Percentiles rank a stretch among this genome's conserved stretches.
Evolutionary conservation across 2,888 invertebrate genomes (phyloP).

Genomic region (Eupithecia abbreviata): DNA sequence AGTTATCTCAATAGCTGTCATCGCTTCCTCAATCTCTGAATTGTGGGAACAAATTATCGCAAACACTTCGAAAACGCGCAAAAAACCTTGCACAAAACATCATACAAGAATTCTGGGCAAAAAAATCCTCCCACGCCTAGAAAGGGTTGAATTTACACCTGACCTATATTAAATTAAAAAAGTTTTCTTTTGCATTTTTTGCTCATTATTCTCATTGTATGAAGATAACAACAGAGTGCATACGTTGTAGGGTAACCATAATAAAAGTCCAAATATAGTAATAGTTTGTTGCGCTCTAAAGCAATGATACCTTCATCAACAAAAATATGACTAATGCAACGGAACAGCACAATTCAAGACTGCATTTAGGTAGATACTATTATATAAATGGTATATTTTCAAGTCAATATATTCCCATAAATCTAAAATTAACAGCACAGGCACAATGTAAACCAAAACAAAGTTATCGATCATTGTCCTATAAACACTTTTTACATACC

Average conservation of each 20-base stretch:
- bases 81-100: conserved; percentile 77
- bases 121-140: conserved; percentile 80
- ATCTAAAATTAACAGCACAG: not conserved
- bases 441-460: not conserved
- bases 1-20: conserved; percentile 74
- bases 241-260: conserved; percentile 60
- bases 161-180: conserved; percentile 79
- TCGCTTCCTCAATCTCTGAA: conserved; percentile 74
- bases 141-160: conserved; percentile 83
- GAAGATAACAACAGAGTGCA: conserved; percentile 61
- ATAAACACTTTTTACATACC: conserved; percentile 40
- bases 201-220: conserved; percentile 70
- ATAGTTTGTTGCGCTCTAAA: not conserved
- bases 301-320: not conserved
- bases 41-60: conserved; percentile 84
- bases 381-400: not conserved
- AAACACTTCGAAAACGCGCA: conserved; percentile 73
- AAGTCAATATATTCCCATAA: not conserved
- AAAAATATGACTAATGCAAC: too few species aligned
- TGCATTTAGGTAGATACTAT: not conserved
- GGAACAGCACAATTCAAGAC: not conserved
- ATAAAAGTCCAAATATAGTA: conserved; percentile 33
- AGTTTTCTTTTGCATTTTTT: conserved; percentile 76
- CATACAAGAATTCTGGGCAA: conserved; percentile 55
- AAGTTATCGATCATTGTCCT: conserved; percentile 17